Base-by-base conservation (phyloP, 2,888 invertebrate genomes). In the Cotesia congregata region DNA sequence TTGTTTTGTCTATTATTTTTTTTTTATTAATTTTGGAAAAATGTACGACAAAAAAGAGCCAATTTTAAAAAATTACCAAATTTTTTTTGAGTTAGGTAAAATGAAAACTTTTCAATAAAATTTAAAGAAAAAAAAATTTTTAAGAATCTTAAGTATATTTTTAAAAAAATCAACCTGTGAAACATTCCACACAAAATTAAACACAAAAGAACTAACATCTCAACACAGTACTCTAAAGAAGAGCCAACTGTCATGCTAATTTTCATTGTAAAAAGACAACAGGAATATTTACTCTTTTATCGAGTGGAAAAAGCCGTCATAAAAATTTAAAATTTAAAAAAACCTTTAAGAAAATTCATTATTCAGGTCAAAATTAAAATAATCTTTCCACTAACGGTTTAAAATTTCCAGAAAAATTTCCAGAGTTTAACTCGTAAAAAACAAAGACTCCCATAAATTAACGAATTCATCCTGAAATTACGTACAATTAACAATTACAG, bases 401-500 rank as follows among this genome's bases (percentile, higher is more conserved):
- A 30, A 7, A 50, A 50, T 50, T 50, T 12, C 12, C 3, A 7
- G 3, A 50, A 50, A 12, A 50, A 50, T 12, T 50, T 50, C 50
- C 50, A 50, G 4, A n/a, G n/a, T n/a, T n/a, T 12, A 12, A 12
- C 6, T 12, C 7, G 4, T 6, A 50, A 50, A 50, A 50, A 50
- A 12, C 12, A 50, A 50, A 50, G 9, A 4, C 41, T 50, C 50
- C 1, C 50, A 50, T 50, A 50, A 65, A 30, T 38, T 30, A 30
- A 38, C 20, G 30, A 65, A 65, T 65, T 38, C 12, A 65, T 65
- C 65, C 6, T 30, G 12, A 65, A 67, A 74, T 74, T 74, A 74
- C 50, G 39, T 60, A 9, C 74, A 74, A 74, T 74, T 68, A 74
- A 60, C 67, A 74, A 74, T 74, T 74, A 73, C 67, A 3, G 30